These are phyloP conservation scores for Tetragonisca angustula DNA, from an alignment of 2,888 invertebrate species.

Conservation along the genomic window DNA sequence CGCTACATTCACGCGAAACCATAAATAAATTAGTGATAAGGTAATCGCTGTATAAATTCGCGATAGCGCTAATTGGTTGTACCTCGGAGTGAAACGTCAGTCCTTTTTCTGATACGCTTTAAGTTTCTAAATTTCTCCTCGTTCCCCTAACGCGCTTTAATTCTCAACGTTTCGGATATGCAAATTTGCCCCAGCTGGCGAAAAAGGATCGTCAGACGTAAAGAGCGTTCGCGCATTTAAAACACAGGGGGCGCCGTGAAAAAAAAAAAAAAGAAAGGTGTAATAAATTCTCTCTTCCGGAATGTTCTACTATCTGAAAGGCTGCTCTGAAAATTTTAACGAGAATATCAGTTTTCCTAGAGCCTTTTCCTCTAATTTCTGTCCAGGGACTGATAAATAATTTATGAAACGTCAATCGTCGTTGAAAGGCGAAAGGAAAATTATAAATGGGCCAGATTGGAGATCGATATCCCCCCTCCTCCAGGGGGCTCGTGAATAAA, in stretches of 20 bases:
- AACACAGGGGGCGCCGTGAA: too few relatives aligned
- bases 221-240: too few relatives aligned
- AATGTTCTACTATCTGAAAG: too few relatives aligned
- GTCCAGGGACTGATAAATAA: background rate
- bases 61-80: background rate
- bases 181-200: background rate
- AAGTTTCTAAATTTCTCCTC: background rate
- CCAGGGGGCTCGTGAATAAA: background rate
- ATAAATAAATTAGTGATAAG: background rate
- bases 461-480: background rate
- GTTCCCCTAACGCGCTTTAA: background rate
- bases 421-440: background rate
- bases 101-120: background rate
- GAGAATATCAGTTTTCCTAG: too few relatives aligned
- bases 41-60: background rate
- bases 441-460: background rate
- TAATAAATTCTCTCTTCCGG: too few relatives aligned
- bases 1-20: background rate
- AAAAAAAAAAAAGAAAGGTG: too few relatives aligned
- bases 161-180: background rate
- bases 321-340: too few relatives aligned
- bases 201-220: too few relatives aligned
- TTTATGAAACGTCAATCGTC: slow-evolving; percentile 4
- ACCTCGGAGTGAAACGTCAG: background rate
- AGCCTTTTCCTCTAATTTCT: background rate